Evolutionary conservation across 2,888 invertebrate species (phyloP).

Genomic region (Ptychoptera contaminata): DNA sequence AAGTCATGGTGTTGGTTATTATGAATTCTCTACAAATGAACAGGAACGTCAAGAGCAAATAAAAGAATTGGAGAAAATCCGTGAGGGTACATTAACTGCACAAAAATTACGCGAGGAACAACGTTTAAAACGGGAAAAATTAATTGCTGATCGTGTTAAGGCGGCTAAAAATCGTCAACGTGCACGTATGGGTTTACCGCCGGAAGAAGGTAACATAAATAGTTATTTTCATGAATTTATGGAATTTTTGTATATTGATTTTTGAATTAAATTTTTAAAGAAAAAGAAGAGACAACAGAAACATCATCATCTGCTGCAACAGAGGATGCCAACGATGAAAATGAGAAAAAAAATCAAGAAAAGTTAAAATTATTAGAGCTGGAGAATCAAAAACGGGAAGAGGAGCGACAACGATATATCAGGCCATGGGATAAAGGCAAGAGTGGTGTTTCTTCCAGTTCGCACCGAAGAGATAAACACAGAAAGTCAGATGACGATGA

Average conservation of each 20-base stretch:
- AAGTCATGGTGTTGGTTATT: slow-evolving; percentile 84
- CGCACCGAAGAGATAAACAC: slow-evolving; percentile 10
- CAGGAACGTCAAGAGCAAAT: slow-evolving; percentile 63
- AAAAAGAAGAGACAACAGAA: slow-evolving; percentile 53
- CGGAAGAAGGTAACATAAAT: slow-evolving; percentile 37
- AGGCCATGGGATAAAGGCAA: slow-evolving; percentile 54
- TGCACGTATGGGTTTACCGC: slow-evolving; percentile 54
- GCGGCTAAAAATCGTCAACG: slow-evolving; percentile 61
- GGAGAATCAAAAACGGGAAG: slow-evolving; percentile 26
- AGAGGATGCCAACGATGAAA: slow-evolving; percentile 8
- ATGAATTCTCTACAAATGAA: slow-evolving; percentile 77
- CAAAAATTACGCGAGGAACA: slow-evolving; percentile 47
- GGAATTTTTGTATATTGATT: no score
- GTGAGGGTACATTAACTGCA: slow-evolving; percentile 51
- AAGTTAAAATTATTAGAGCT: slow-evolving; percentile 10
- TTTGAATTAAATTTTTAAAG: slow-evolving; percentile 17
- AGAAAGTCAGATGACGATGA: slow-evolving; percentile 1
- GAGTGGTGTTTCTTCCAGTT: slow-evolving; percentile 23
- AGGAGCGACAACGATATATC: slow-evolving; percentile 32
- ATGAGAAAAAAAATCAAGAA: slow-evolving; percentile 3
- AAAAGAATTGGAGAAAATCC: slow-evolving; percentile 51
- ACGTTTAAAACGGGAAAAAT: slow-evolving; percentile 43
- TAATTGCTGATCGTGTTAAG: slow-evolving; percentile 50
- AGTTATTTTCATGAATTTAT: no score
- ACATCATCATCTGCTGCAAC: background rate